Base-by-base conservation (phyloP, 2,113 vertebrate species). In the Cavia porcellus region DNA sequence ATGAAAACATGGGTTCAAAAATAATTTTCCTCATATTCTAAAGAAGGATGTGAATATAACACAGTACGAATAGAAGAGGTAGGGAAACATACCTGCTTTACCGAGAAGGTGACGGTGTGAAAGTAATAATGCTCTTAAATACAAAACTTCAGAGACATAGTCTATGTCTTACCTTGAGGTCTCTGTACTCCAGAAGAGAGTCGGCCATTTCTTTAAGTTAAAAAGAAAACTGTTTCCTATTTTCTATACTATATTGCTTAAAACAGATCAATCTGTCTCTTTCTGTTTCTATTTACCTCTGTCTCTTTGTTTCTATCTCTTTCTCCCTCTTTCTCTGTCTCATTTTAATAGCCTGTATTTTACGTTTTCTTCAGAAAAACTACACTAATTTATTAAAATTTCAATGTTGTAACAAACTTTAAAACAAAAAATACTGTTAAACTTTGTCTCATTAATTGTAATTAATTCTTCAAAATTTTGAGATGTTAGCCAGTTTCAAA, bases 391-490 rank as follows among this genome's bases (percentile, higher is more conserved):
- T 8, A 8, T 0, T 81, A 84, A 14, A 84, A 88, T 15, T 55
- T 19, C 77, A 83, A 84, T 42, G 5, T 72, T 55, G 85, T 38
- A 88, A 50, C 5, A 5, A 15, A 70, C 55, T 72, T 70, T 15
- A 47, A 90, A 77, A 55, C 19, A 79, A 88, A 92, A 90, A 32
- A 68, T 52, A 61, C 12, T 84, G 3, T 35, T 86, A 83, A 90
- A 74, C 75, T 95, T 52, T 82, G 14, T 92, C 64, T 90, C 50
- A 28, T 89, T 57, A 50, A 52, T 95, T 96, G 45, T 75, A 84
- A 15, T 81, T 66, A 30, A 50, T 20, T 80, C 50, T 75, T 5
- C 5, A n/a, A 38, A 22, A 30, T 30, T 32, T 22, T 72, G 8
- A 72, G 35, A 72, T n/a, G n/a, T 75, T 87, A 72, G 77, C 20